Conservation (phyloP, 2,888 invertebrate species). For the Desoria tigrina region DNA sequence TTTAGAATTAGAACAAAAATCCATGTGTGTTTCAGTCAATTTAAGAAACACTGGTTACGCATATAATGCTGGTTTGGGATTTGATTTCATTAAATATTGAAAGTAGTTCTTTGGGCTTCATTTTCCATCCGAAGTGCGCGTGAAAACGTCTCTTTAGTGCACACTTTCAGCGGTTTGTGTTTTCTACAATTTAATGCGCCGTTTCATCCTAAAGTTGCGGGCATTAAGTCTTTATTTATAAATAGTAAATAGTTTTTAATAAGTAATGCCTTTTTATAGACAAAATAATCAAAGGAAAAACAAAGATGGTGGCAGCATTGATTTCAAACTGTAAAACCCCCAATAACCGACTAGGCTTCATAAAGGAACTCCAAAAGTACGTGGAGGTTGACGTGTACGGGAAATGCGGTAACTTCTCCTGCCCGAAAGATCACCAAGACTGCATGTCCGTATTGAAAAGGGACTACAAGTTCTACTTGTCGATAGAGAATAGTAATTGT, state of each 20-base stretch:
- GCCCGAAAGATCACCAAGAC: conserved; percentile 61
- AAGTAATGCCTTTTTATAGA: neutral
- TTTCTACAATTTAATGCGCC: too few species aligned
- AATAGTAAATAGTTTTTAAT: neutral
- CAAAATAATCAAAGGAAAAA: too few species aligned
- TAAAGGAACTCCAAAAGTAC: conserved; percentile 77
- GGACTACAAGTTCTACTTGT: conserved; percentile 55
- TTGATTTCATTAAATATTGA: too few species aligned
- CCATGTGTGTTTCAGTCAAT: too few species aligned
- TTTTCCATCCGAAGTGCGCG: too few species aligned
- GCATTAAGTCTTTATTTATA: neutral
- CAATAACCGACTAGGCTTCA: conserved; percentile 73
- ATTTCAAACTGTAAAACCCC: conserved; percentile 28
- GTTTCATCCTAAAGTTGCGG: neutral
- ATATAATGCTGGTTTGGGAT: too few species aligned
- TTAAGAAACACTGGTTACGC: too few species aligned
- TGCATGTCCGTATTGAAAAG: conserved; percentile 12
- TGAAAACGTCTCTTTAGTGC: too few species aligned
- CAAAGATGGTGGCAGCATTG: conserved; percentile 29
- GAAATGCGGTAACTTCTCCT: conserved; percentile 80
- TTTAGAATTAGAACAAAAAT: too few species aligned
- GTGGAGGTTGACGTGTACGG: conserved; percentile 90
- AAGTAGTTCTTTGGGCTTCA: too few species aligned
- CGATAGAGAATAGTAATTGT: conserved; percentile 55
- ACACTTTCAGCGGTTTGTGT: too few species aligned